Base-by-base conservation (phyloP, 2,888 invertebrate species). In the Parnassius orleans region DNA sequence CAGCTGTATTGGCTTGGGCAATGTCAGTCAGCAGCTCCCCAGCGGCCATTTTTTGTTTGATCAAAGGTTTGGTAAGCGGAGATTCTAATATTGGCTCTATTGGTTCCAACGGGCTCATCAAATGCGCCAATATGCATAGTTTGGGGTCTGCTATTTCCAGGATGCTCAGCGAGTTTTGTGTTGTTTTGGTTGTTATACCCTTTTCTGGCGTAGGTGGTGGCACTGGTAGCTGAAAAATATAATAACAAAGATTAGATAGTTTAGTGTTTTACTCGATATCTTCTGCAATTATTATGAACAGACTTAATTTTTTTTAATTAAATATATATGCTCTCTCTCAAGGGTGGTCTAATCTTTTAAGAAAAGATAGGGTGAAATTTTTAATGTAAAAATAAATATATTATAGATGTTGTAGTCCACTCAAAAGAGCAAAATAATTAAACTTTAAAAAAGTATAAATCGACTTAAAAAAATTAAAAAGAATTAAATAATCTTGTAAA, bases 101-200 rank as follows among this genome's bases (percentile, higher is more conserved):
- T 1, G 97, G 94, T 80, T 97, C 97, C 77, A 97, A 81, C 0
- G 96, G 96, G 72, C 97, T 96, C 97, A 97, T 97, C 71, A 98
- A 92, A 81, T 98, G 97, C 58, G 97, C 96, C 67, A 97, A 89
- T 75, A 97, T 95, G 86, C 96, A 97, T 69, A 96, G 92, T 84
- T 97, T 97, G 2, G 97, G 97, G 86, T 98, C 97, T 62, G 97
- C 96, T 64, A 97, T 95, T 86, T 96, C 96, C 55, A 96, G 91
- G 55, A 96, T 94, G 74, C 95, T 96, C 57, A 96, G 91, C 47
- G 94, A 94, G 77, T 94, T 86, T 88, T 93, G 93, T 84, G 88
- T 84, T 90, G 93, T 78, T 79, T 95, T 95, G 63, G 92, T 92
- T 71, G 92, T 84, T 64, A 93, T 92, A 63, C 93, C 92, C 75